Conservation (phyloP, 2,797 vertebrate genomes). For the Synaphobranchus kaupii region DNA sequence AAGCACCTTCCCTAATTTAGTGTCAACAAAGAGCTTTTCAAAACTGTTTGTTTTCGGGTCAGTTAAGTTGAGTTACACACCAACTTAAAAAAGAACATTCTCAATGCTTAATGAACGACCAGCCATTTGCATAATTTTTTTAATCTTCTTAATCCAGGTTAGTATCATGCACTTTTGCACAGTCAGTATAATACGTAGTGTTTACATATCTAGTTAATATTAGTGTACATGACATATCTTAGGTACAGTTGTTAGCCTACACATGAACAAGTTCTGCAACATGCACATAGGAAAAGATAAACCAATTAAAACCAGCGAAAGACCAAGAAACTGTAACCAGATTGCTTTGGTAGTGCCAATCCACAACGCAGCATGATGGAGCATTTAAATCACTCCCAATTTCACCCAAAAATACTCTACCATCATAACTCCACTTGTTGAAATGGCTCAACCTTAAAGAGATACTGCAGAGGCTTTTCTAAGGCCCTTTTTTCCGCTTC, state of each 20-base stretch:
- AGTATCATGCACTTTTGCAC: constrained; percentile 26
- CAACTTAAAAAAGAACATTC: constrained; percentile 6
- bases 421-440: neutral
- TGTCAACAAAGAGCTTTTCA: neutral
- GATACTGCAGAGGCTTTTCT: too few species aligned
- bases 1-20: neutral
- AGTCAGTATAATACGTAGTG: constrained; percentile 28
- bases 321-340: neutral
- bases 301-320: constrained; percentile 13
- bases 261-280: constrained; percentile 14
- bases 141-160: constrained; percentile 13
- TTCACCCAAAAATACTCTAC: neutral
- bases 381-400: too few species aligned
- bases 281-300: neutral
- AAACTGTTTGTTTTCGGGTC: neutral
- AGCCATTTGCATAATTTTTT: neutral
- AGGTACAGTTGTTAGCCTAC: constrained; percentile 9
- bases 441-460: neutral
- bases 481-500: too few species aligned
- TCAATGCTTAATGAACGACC: neutral
- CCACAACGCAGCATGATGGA: neutral
- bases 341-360: neutral
- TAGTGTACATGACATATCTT: constrained; percentile 18
- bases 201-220: constrained; percentile 19
- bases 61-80: neutral